Evolutionary conservation across 2,113 vertebrate genomes (phyloP).

Genomic region (Acanthochromis polyacanthus): DNA sequence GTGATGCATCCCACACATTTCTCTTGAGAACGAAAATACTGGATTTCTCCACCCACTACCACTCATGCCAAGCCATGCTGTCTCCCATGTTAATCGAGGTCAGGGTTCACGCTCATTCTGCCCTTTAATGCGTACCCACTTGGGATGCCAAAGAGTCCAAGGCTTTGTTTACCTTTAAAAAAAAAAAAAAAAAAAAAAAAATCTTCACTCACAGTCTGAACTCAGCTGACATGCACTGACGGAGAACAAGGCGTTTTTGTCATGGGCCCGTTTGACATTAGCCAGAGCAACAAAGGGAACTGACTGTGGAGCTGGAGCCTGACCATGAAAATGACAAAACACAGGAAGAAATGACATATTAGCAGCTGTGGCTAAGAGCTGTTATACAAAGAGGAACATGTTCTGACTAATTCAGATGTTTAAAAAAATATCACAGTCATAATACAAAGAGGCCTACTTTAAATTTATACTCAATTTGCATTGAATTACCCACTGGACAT

Average conservation of each 20-base stretch:
- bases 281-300: constrained; percentile 56
- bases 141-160: constrained; percentile 43
- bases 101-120: constrained; percentile 42
- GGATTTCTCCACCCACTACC: constrained; percentile 1
- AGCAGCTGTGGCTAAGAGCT: neutral
- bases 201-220: constrained; percentile 34
- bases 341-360: constrained; percentile 24
- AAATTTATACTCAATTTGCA: constrained; percentile 41
- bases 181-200: neutral
- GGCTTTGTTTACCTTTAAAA: constrained; percentile 59
- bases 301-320: constrained; percentile 18
- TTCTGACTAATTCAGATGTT: neutral
- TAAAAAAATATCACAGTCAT: neutral
- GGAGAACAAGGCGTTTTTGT: constrained; percentile 66
- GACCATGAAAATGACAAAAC: constrained; percentile 36
- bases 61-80: neutral
- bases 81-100: constrained; percentile 16
- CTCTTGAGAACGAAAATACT: neutral
- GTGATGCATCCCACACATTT: constrained; percentile 1
- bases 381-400: neutral
- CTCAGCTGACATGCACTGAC: constrained; percentile 31
- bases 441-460: constrained; percentile 36
- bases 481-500: constrained; percentile 21
- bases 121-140: constrained; percentile 29
- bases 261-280: constrained; percentile 40